These are phyloP conservation scores for Isurus oxyrinchus DNA, from an alignment of 2,113 vertebrate genomes.

Conservation along the genomic window DNA sequence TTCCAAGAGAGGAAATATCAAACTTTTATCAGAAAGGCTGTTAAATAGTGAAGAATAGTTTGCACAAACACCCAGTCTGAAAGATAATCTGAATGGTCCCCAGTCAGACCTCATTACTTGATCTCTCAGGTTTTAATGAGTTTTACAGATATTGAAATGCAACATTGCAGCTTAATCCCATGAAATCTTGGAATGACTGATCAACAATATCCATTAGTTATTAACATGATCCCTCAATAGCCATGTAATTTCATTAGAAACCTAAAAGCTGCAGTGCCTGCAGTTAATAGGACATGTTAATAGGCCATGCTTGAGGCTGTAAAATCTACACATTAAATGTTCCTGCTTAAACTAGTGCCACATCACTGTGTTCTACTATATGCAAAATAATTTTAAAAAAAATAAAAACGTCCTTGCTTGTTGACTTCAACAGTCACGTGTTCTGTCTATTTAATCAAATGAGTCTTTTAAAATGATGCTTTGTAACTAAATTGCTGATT, in stretches of 20 bases:
- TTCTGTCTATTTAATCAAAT: not conserved
- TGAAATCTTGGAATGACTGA: conserved; percentile 9
- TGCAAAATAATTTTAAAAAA: not conserved
- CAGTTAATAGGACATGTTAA: not conserved
- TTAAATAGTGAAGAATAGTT: not conserved
- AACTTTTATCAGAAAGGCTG: not conserved
- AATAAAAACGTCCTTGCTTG: not conserved
- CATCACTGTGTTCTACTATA: not conserved
- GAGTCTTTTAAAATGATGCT: not conserved
- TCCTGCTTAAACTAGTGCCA: not conserved
- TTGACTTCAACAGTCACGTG: not conserved
- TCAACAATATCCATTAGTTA: conserved; percentile 18
- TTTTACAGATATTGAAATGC: conserved; percentile 12
- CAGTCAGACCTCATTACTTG: not conserved
- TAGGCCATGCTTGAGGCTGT: not conserved
- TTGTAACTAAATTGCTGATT: not conserved
- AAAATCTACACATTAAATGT: not conserved
- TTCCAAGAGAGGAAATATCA: not conserved
- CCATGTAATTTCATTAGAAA: conserved; percentile 32
- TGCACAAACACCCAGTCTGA: not conserved
- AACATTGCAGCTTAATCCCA: not conserved
- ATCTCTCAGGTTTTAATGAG: conserved; percentile 18
- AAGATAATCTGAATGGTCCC: not conserved
- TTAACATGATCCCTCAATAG: not conserved
- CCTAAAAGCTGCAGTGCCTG: not conserved